Evolutionary conservation across 2,113 vertebrate genomes (phyloP), one percentile per base, ranked within the genome.

Genomic region (Esox niger): DNA sequence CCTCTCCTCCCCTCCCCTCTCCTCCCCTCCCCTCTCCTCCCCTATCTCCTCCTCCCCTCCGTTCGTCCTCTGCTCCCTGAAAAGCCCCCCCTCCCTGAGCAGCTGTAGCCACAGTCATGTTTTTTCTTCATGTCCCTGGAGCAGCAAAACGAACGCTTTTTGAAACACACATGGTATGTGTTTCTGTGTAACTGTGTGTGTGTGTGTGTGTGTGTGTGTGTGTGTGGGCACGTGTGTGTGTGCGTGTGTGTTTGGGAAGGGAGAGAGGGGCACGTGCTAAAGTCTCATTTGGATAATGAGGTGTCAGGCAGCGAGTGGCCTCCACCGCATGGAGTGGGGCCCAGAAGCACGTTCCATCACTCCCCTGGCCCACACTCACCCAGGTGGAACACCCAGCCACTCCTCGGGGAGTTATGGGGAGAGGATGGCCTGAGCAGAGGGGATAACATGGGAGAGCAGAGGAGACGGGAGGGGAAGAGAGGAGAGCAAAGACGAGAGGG

Each of bases 221-320:
- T 15, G 82, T 61, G 81, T 54, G 76, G 20, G 29, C 67, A 74
- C 33, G 64, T 32, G 15, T 3, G 25, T 35, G 64, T 20, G 13
- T 55, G 49, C 23, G 20, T 0, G 49, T n/a, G 23, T 33, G 52
- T 33, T 8, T 13, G 49, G 11, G 56, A 23, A 26, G 63, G 35
- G n/a, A 21, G 63, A 69, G 54, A 76, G 75, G 47, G 35, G 63
- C 71, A 61, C 75, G 76, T 82, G 80, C 79, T 88, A 90, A 90
- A 83, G 81, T 84, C 84, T 89, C 80, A 85, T 89, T 82, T 86
- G 84, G 84, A 90, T 91, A 90, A 89, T 89, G 87, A 90, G 84
- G 76, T 86, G 71, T 81, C 76, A 77, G 84, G 62, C 60, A 71
- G 73, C 32, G n/a, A 70, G 65, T 32, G 66, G 64, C 68, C 33